Percentiles rank a stretch among this genome's conserved stretches.
phyloP scores from a whole-genome alignment of 2,888 invertebrate species.

The Zygogramma bicolorata region DNA sequence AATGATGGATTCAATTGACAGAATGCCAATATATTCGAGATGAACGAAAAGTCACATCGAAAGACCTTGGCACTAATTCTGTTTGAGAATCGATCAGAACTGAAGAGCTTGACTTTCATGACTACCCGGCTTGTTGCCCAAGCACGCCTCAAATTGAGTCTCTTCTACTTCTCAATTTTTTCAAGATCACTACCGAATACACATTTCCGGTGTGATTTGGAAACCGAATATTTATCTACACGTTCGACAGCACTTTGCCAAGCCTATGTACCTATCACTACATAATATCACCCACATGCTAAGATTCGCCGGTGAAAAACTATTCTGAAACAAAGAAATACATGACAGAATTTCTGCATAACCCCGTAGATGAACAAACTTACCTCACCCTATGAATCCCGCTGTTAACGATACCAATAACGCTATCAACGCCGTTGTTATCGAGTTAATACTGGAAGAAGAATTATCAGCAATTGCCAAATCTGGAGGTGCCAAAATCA shows the following conservation, averaged over 20 bases:
- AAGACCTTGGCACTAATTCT: no score
- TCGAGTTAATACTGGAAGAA: constrained; percentile 70
- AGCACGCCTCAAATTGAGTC: not conserved
- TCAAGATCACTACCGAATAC: not conserved
- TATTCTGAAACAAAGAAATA: constrained; percentile 48
- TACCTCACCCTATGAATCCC: constrained; percentile 83
- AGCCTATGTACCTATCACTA: not conserved
- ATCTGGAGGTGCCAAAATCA: not conserved
- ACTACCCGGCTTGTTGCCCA: not conserved
- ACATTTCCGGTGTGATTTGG: not conserved
- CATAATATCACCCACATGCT: constrained; percentile 3
- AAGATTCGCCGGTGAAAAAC: not conserved
- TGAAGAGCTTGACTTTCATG: not conserved
- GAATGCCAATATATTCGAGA: no score
- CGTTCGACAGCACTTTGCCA: not conserved
- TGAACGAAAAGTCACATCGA: no score
- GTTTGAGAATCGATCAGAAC: no score
- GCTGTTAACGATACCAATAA: constrained; percentile 76
- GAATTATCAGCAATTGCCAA: constrained; percentile 24
- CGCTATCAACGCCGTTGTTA: constrained; percentile 74
- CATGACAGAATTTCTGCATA: constrained; percentile 24
- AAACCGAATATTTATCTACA: not conserved
- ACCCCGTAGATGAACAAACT: constrained; percentile 60
- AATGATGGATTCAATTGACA: no score
- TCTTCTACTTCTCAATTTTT: not conserved